Conservation (phyloP, 2,888 invertebrate species). For the Eupithecia inturbata region DNA sequence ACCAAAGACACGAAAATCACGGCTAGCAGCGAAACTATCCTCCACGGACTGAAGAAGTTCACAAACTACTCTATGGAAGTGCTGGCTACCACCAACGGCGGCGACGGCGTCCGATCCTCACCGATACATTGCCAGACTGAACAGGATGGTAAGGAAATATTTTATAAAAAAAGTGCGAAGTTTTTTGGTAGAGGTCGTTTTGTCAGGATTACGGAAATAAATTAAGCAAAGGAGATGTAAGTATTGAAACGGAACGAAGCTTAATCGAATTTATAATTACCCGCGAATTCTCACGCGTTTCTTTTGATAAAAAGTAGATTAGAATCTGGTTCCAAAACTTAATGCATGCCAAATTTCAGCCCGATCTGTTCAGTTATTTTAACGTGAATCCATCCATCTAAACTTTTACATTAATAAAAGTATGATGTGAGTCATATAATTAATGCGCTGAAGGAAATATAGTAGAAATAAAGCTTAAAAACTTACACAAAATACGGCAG, state of each 20-base stretch:
- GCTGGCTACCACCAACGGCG: constrained; percentile 96
- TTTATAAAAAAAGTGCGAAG: background rate
- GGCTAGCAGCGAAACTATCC: constrained; percentile 95
- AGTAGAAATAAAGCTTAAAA: background rate
- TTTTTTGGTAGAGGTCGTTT: background rate
- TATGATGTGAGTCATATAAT: background rate
- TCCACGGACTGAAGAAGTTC: constrained; percentile 96
- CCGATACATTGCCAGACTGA: constrained; percentile 97
- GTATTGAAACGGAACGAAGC: background rate
- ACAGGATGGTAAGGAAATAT: constrained; percentile 90
- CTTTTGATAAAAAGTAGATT: background rate
- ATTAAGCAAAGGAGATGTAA: background rate
- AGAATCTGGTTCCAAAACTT: background rate
- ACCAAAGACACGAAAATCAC: constrained; percentile 96
- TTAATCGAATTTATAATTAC: background rate
- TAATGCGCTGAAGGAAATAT: no score
- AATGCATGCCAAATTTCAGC: background rate
- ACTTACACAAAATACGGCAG: background rate
- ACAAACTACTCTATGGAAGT: constrained; percentile 99
- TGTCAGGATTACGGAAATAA: background rate
- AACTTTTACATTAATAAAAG: background rate
- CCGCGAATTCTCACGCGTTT: background rate
- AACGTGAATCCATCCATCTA: background rate
- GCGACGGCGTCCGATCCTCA: constrained; percentile 94
- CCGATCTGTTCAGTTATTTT: background rate